Evolutionary conservation across 2,888 invertebrate genomes (phyloP), one percentile per base, ranked within the genome.

Genomic region (Drosophila merina): DNA sequence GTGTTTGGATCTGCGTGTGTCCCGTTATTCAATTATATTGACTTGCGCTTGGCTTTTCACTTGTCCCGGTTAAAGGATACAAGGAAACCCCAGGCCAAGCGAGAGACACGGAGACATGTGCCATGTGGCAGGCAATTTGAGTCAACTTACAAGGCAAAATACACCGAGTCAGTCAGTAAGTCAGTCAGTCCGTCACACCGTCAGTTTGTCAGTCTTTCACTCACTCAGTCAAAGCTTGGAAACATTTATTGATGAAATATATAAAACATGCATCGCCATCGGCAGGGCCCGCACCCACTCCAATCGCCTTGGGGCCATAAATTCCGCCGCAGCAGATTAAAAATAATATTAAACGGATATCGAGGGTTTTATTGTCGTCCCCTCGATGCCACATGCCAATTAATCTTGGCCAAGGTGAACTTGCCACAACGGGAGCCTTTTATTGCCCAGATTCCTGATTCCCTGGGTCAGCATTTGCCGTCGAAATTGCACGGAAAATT

Each of bases 11-110:
- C 44, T 64, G 57, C 54, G 62, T 42, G 60, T 64, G 56, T 55
- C 56, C 57, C 67, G 70, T 85, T 85, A 85, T 83, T 83, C 82
- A 83, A 83, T 83, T 85, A 85, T 82, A 82, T 83, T 83, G 86
- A 85, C 82, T 83, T 82, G 85, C 74, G 79, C 76, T 79, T 81
- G 82, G 72, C 70, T 77, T 76, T 77, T 71, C 70, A 81, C 72
- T 81, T 72, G 59, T 58, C 64, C 72, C 54, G 79, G 81, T 82
- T 79, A 85, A 77, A 72, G 82, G 77, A 71, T 74, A 72, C 59
- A 75, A 69, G 45, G 59, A 68, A 45, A 56, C 47, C 26, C 0
- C 47, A 44, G n/a, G 20, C 31, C 42, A 20, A 31, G 44, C 44
- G 31, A 4, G 25, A 26, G 54, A 28, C 31, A 63, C 28, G 25